Evolutionary conservation across 2,888 invertebrate species (phyloP).

Genomic region (Acanthoscelides obtectus): DNA sequence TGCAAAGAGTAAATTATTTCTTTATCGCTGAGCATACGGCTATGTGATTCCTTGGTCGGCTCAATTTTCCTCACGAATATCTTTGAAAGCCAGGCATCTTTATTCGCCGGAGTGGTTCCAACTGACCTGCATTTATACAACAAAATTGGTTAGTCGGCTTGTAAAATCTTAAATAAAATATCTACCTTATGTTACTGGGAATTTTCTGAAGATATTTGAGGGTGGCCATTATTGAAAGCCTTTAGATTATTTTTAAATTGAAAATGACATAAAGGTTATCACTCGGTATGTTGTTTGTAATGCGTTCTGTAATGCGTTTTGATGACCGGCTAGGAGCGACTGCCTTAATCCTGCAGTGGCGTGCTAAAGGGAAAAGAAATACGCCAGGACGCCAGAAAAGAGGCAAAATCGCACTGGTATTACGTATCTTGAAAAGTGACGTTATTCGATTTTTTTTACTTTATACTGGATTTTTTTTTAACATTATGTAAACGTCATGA

Average conservation of each 20-base stretch:
- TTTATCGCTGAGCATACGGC: slow-evolving; percentile 93
- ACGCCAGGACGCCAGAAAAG: too few relatives aligned
- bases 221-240: slow-evolving; percentile 35
- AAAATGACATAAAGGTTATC: slow-evolving; percentile 35
- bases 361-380: too few relatives aligned
- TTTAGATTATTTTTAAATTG: slow-evolving; percentile 22
- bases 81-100: slow-evolving; percentile 85
- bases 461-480: too few relatives aligned
- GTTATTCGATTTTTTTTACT: too few relatives aligned
- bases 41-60: slow-evolving; percentile 93
- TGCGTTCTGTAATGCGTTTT: not conserved
- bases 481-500: too few relatives aligned
- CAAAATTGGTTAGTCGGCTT: not conserved
- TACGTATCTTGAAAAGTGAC: too few relatives aligned
- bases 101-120: slow-evolving; percentile 44
- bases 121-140: slow-evolving; percentile 30
- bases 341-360: not conserved
- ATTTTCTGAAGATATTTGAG: slow-evolving; percentile 35
- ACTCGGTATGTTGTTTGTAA: slow-evolving; percentile 7
- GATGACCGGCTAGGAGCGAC: not conserved
- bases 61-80: slow-evolving; percentile 86
- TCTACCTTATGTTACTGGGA: slow-evolving; percentile 36
- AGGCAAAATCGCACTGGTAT: too few relatives aligned
- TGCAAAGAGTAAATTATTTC: slow-evolving; percentile 93
- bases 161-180: not conserved